phyloP scores from a whole-genome alignment of 1,140 invertebrate genomes.

The Tribolium castaneum region DNA sequence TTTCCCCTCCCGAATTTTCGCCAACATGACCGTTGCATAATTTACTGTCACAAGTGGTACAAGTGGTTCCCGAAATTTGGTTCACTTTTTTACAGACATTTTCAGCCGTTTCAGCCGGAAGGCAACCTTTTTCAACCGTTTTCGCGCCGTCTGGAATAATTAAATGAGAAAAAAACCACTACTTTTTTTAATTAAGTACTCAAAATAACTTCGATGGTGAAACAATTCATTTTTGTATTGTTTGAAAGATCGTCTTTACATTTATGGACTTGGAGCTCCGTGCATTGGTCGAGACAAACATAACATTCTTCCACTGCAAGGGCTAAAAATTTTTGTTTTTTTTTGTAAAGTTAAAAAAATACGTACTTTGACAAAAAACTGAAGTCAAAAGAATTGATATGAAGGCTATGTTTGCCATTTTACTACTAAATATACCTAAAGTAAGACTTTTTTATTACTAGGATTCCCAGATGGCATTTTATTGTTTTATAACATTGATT shows the following conservation, averaged over 20 bases:
- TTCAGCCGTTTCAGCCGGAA: neutral
- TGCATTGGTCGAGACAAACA: constrained; percentile 13
- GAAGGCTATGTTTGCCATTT: too few relatives aligned
- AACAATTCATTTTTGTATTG: neutral
- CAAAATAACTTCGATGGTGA: neutral
- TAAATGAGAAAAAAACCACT: neutral
- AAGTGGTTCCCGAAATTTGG: neutral
- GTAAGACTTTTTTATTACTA: too few relatives aligned
- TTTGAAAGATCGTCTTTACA: neutral
- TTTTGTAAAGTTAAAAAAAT: neutral
- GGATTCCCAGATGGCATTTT: too few relatives aligned
- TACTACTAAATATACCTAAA: too few relatives aligned
- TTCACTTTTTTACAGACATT: neutral
- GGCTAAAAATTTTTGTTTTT: neutral
- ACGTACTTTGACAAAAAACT: too few relatives aligned
- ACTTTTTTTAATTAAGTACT: neutral
- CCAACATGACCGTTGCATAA: neutral
- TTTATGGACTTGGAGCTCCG: neutral
- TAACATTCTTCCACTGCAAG: neutral
- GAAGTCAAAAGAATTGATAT: too few relatives aligned
- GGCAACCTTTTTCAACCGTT: neutral
- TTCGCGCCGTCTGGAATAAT: neutral
- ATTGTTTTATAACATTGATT: too few relatives aligned
- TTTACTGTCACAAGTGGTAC: neutral
- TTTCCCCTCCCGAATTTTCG: neutral